phyloP scores from a whole-genome alignment of 2,113 vertebrate species.

The Dicentrarchus labrax region DNA sequence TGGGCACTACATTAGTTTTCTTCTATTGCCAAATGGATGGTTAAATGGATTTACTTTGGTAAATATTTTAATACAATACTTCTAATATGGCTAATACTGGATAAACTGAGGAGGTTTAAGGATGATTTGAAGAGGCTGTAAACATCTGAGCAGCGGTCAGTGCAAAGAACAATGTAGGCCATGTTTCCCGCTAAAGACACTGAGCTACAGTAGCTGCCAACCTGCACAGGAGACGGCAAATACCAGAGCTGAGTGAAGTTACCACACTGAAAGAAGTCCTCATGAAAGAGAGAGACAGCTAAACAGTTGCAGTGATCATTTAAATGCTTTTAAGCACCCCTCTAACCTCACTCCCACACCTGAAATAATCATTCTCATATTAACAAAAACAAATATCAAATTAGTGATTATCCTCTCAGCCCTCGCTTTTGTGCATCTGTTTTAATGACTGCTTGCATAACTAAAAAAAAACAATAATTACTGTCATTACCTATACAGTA shows the following conservation, averaged over 20 bases:
- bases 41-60: not conserved
- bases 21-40: too few relatives aligned
- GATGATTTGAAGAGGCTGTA: not conserved
- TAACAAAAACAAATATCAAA: conserved; percentile 21
- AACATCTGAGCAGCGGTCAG: not conserved
- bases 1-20: not conserved
- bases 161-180: not conserved
- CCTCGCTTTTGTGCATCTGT: not conserved
- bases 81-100: not conserved
- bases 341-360: conserved; percentile 41
- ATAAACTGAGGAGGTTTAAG: too few relatives aligned
- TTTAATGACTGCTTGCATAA: conserved; percentile 18
- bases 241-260: conserved; percentile 9
- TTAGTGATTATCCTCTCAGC: conserved; percentile 40
- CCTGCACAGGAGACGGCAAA: conserved; percentile 31
- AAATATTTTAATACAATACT: not conserved
- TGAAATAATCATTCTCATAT: conserved; percentile 38
- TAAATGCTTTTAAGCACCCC: conserved; percentile 20
- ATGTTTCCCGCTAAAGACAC: not conserved
- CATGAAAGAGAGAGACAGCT: conserved; percentile 7
- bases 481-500: not conserved
- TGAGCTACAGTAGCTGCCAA: conserved; percentile 16
- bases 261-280: not conserved
- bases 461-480: conserved; percentile 10
- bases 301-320: not conserved